These are phyloP conservation scores for Octodon degus DNA, from an alignment of 2,113 vertebrate species.

Conservation along the genomic window DNA sequence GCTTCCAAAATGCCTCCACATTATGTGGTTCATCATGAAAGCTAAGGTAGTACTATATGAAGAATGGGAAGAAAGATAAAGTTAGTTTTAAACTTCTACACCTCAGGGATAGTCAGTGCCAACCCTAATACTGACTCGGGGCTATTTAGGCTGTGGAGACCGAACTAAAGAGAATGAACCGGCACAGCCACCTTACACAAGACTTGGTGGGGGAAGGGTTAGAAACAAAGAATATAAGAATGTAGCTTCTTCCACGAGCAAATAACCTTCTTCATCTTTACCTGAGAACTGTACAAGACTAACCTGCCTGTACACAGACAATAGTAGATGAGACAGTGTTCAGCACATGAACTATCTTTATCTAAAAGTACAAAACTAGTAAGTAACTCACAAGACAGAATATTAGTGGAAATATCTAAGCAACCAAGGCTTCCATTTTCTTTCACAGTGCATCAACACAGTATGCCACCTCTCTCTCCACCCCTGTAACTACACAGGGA, in stretches of 20 bases:
- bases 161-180: not conserved
- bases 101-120: not conserved
- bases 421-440: not conserved
- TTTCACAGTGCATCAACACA: not conserved
- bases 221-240: not conserved
- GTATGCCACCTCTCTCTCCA: not conserved
- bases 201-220: accelerated
- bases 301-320: not conserved
- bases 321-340: not conserved
- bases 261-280: not conserved
- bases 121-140: not conserved
- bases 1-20: not conserved
- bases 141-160: not conserved
- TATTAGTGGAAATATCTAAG: not conserved
- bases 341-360: not conserved
- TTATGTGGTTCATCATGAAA: not conserved
- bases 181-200: not conserved
- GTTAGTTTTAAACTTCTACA: not conserved
- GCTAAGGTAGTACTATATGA: not conserved
- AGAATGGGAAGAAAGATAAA: not conserved
- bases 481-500: not conserved
- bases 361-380: not conserved
- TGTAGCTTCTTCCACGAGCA: not conserved
- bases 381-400: not conserved
- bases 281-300: not conserved